Percentiles rank a stretch among this genome's conserved stretches.
These are phyloP conservation scores for Sanderia malayensis DNA, from an alignment of 30 jellyfish, hydroid and myxozoan genomes.

Conservation along the genomic window DNA sequence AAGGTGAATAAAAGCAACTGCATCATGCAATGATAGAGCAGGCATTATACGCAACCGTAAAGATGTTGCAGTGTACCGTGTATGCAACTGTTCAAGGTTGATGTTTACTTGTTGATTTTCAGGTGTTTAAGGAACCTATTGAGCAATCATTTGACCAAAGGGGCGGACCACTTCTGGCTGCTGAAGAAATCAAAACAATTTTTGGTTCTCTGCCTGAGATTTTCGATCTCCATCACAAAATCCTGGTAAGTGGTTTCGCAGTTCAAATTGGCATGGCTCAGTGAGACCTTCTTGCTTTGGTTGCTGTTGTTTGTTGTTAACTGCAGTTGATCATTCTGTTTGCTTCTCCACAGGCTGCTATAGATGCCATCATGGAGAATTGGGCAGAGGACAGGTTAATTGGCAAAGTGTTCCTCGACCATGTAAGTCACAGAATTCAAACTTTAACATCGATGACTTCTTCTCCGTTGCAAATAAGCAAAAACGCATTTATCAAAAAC, in stretches of 20 bases:
- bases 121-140: slow-evolving; percentile 93
- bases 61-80: too few relatives aligned
- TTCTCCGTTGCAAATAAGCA: too few relatives aligned
- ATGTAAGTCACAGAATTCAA: slow-evolving; percentile 80
- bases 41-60: too few relatives aligned
- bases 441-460: too few relatives aligned
- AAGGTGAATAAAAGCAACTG: too few relatives aligned
- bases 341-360: slow-evolving; percentile 43
- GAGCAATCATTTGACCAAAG: slow-evolving; percentile 94
- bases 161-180: slow-evolving; percentile 93
- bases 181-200: slow-evolving; percentile 94
- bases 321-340: too few relatives aligned
- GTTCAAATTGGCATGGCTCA: too few relatives aligned
- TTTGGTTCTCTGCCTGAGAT: slow-evolving; percentile 96
- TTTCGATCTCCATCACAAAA: slow-evolving; percentile 79
- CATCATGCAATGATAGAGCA: too few relatives aligned
- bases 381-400: slow-evolving; percentile 87
- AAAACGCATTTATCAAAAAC: too few relatives aligned
- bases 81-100: too few relatives aligned
- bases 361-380: slow-evolving; percentile 60
- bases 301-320: too few relatives aligned
- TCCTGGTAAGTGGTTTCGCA: slow-evolving; percentile 91
- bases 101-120: background rate
- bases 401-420: slow-evolving; percentile 86
- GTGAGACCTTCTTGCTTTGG: too few relatives aligned